Base-by-base conservation (phyloP, 2,113 vertebrate genomes). In the Megalops atlanticus region DNA sequence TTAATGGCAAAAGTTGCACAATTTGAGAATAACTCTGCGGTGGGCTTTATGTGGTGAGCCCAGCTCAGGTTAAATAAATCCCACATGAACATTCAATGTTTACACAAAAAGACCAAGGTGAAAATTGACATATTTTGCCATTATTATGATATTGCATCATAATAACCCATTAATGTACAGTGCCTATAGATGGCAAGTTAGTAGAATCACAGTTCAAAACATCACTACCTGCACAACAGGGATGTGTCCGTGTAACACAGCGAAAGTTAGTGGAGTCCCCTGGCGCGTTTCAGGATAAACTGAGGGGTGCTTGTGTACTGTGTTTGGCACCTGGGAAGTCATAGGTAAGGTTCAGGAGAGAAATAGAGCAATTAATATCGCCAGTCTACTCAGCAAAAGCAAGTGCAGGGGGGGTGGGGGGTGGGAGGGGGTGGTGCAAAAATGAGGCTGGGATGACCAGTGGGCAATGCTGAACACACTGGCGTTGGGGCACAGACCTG, bases 201-300 rank as follows among this genome's bases (percentile, higher is more conserved):
- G 79, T 74, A 80, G 43, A 80, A 76, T 84, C 80, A 89, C 86
- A 89, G 87, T 82, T 89, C 87, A 87, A 88, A 84, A 87, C 52
- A 70, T 92, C 85, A 92, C 92, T 94, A 99, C 98, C 98, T 99
- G 98, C 93, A 98, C 96, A 94, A 99, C 97, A 91, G 98, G 97
- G 93, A 99, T 96, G 93, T 99, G 98, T 95, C 97, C 97, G 89
- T 98, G 97, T 87, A 99, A 96, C 93, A 99, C 96, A 89, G 98
- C 97, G 92, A 99, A 99, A 90, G 98, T 99, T 94, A 99, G 95
- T 88, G 98, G 95, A 88, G 98, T 99, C 95, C 96, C 98, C 95
- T 99, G 98, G 91, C 97, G 96, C 80, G 96, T 98, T 96, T 99
- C 98, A 1, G 96, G 96, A 92, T 97, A 98, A 93, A 99, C 96